Conservation (phyloP, 2,113 vertebrate genomes). For the Anser cygnoides region DNA sequence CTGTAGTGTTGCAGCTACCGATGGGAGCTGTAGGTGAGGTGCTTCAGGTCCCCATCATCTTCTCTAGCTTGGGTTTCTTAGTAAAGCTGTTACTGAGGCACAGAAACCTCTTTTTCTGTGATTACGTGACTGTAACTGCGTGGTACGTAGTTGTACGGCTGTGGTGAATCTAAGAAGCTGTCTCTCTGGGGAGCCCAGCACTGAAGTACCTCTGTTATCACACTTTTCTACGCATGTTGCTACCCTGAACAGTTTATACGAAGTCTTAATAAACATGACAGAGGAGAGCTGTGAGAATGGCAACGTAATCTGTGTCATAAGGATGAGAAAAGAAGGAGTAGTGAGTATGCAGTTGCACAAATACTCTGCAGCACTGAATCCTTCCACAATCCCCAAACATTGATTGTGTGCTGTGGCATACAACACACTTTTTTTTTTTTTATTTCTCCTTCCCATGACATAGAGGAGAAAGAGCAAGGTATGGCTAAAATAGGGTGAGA, state of each 20-base stretch:
- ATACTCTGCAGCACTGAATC: neutral
- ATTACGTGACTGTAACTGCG: neutral
- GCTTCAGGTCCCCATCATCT: neutral
- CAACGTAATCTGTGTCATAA: neutral
- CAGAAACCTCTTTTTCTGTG: neutral
- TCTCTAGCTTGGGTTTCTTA: neutral
- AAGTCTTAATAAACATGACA: neutral
- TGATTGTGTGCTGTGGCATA: accelerated
- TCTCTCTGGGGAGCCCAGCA: neutral
- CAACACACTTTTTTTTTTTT: neutral
- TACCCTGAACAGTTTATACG: accelerated
- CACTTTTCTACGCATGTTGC: neutral
- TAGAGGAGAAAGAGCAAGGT: neutral
- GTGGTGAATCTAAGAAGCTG: neutral
- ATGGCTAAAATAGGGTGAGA: neutral
- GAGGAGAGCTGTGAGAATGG: neutral
- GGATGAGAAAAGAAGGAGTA: neutral
- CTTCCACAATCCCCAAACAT: neutral
- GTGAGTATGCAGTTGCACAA: neutral
- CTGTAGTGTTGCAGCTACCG: neutral
- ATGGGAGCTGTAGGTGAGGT: neutral
- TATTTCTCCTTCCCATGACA: neutral
- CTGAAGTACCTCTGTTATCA: neutral
- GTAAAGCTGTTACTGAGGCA: neutral
- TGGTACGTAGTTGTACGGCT: neutral